phyloP scores from a whole-genome alignment of 2,888 invertebrate genomes.

The Nesidiocoris tenuis region DNA sequence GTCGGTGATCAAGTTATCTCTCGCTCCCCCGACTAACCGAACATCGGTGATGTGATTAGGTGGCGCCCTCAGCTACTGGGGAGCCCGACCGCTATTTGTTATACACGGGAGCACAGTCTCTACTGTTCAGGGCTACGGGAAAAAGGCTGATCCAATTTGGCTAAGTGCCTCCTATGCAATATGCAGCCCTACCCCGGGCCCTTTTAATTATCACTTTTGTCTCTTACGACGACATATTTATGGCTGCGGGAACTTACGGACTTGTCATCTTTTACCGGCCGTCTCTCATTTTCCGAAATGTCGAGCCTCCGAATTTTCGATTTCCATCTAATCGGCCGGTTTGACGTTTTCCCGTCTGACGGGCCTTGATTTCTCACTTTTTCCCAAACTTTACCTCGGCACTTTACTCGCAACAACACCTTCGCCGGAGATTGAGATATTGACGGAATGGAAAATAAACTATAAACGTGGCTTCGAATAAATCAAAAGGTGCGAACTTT shows the following conservation, averaged over 20 bases:
- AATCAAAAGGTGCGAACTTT: conserved; percentile 19
- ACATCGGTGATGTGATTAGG: background rate
- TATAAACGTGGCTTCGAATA: conserved; percentile 24
- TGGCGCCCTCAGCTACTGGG: background rate
- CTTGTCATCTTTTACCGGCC: conserved; percentile 9
- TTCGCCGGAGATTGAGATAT: conserved; percentile 1
- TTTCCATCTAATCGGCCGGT: background rate
- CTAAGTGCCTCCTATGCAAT: conserved; percentile 13
- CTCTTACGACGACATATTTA: conserved; percentile 41
- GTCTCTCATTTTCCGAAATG: background rate
- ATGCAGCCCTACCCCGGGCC: conserved; percentile 35
- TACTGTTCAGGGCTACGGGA: background rate
- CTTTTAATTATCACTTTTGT: conserved; percentile 46
- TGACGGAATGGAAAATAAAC: conserved; percentile 21
- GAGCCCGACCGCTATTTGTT: background rate
- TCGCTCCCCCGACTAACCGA: background rate
- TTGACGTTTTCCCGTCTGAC: background rate
- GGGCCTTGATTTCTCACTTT: background rate
- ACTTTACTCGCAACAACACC: background rate
- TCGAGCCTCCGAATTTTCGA: background rate
- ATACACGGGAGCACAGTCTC: background rate
- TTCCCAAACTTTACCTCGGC: conserved; percentile 1
- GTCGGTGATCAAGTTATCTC: background rate
- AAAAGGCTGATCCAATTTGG: background rate
- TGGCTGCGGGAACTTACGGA: background rate